Evolutionary conservation across 2,888 invertebrate genomes (phyloP).

Genomic region (Leptopilina drosophilae): DNA sequence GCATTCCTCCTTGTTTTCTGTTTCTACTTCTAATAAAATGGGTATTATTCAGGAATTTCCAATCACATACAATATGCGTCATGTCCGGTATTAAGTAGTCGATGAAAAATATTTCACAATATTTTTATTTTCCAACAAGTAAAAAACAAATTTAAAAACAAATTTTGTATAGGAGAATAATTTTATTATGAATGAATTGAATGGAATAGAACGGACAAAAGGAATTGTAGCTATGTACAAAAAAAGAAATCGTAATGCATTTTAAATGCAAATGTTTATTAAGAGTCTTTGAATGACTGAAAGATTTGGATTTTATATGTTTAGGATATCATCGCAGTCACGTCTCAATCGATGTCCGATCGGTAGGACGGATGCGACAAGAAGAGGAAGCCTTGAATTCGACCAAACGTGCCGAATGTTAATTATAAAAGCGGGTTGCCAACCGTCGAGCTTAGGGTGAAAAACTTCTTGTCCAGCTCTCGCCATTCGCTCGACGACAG

Average conservation of each 20-base stretch:
- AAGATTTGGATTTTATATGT: slow-evolving; percentile 2
- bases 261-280: not conserved
- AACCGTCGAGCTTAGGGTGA: slow-evolving; percentile 58
- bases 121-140: not conserved
- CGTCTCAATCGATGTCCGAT: slow-evolving; percentile 69
- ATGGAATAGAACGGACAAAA: not conserved
- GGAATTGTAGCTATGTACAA: not conserved
- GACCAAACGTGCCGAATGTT: slow-evolving; percentile 73
- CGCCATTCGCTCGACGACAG: slow-evolving; percentile 47
- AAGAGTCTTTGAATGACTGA: not conserved
- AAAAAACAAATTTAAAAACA: too few species aligned
- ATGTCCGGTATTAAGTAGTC: not conserved
- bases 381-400: slow-evolving; percentile 55
- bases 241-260: not conserved
- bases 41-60: not conserved
- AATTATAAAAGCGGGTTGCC: slow-evolving; percentile 69
- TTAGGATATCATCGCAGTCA: slow-evolving; percentile 59
- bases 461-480: slow-evolving; percentile 64
- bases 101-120: not conserved
- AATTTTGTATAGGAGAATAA: too few species aligned
- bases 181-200: too few species aligned
- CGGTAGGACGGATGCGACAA: slow-evolving; percentile 51
- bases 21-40: not conserved
- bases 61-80: slow-evolving; percentile 12
- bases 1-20: slow-evolving; percentile 26